Percentiles rank a stretch among this genome's conserved stretches.
phyloP scores from a whole-genome alignment of 2,113 vertebrate genomes.

The Cercocebus atys region DNA sequence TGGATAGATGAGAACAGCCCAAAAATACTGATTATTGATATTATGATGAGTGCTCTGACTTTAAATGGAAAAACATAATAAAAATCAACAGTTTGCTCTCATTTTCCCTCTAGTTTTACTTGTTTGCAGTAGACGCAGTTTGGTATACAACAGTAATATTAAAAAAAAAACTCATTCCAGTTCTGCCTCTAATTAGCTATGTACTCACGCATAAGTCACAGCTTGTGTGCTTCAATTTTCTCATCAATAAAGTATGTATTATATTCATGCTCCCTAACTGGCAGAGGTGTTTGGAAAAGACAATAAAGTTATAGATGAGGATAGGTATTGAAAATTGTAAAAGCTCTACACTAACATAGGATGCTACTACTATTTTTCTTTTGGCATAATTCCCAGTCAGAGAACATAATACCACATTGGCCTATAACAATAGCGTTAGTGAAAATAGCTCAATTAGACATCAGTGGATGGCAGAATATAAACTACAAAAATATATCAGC shows the following conservation, averaged over 20 bases:
- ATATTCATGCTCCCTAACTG: not conserved
- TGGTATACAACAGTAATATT: not conserved
- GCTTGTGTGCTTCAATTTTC: not conserved
- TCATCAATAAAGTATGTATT: not conserved
- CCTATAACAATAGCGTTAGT: not conserved
- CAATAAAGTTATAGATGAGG: not conserved
- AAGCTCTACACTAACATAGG: conserved; percentile 23
- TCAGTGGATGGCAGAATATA: conserved; percentile 28
- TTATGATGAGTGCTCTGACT: not conserved
- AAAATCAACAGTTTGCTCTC: not conserved
- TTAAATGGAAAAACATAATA: not conserved
- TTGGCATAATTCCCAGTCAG: not conserved
- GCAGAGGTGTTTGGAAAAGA: not conserved
- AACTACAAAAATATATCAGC: conserved; percentile 32
- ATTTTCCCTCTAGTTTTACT: not conserved
- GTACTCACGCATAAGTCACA: not conserved
- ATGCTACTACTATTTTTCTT: not conserved
- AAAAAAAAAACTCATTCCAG: not conserved
- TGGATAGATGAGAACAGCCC: not conserved
- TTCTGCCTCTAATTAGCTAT: not conserved
- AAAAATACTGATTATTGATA: not conserved
- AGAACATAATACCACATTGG: not conserved
- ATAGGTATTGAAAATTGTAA: conserved; percentile 24
- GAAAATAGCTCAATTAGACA: conserved; percentile 46
- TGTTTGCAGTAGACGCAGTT: not conserved